phyloP scores from a whole-genome alignment of 2,797 vertebrate genomes.

The Hydrophis major region DNA sequence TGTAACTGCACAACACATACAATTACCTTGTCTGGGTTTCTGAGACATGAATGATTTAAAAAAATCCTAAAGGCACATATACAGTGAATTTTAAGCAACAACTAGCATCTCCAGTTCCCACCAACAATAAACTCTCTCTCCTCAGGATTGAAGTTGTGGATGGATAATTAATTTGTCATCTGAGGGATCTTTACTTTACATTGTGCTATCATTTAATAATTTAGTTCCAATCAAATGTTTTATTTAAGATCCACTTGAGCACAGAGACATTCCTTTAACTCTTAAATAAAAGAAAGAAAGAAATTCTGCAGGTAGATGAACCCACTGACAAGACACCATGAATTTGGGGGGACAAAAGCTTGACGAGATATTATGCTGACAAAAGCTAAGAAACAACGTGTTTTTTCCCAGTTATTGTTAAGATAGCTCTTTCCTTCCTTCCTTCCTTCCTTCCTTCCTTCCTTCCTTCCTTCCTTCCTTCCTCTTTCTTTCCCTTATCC shows the following conservation, averaged over 20 bases:
- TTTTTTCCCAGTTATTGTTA: neutral
- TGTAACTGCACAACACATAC: slow-evolving; percentile 38
- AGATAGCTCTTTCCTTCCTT: neutral
- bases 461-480: too few relatives aligned
- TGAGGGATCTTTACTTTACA: neutral
- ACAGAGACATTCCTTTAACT: neutral
- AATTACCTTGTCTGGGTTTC: slow-evolving; percentile 61
- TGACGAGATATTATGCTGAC: neutral
- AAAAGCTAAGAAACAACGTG: neutral
- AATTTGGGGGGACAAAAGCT: neutral
- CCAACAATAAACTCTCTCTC: slow-evolving; percentile 1
- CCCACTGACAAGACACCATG: neutral
- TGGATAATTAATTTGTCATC: neutral
- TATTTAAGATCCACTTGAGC: neutral
- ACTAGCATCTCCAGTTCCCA: neutral
- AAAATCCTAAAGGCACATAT: slow-evolving; percentile 37
- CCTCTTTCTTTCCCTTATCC: too few relatives aligned
- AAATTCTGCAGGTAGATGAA: neutral
- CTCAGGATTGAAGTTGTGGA: neutral
- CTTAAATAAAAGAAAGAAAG: neutral
- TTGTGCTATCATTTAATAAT: neutral
- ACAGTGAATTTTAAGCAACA: slow-evolving; percentile 24
- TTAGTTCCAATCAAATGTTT: neutral
- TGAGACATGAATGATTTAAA: slow-evolving; percentile 46
- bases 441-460: too few relatives aligned